Evolutionary conservation across 2,888 invertebrate genomes (phyloP).

Genomic region (Drosophila melanosoma): DNA sequence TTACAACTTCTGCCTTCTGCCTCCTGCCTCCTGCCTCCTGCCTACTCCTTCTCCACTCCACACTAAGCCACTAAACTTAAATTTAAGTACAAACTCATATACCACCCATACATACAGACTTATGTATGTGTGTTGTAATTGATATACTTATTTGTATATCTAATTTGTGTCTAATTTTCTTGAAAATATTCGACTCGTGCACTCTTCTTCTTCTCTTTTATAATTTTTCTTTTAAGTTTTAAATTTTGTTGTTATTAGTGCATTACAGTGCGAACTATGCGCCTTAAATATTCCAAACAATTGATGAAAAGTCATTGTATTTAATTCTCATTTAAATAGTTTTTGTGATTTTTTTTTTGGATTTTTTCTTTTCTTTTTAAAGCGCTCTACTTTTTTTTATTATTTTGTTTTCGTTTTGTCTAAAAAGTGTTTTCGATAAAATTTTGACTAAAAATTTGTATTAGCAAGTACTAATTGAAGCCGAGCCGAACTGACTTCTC

Average conservation of each 20-base stretch:
- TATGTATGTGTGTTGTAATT: neutral
- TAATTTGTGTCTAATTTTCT: conserved; percentile 14
- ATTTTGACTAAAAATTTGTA: conserved; percentile 84
- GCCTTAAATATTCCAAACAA: conserved; percentile 17
- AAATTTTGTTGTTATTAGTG: neutral
- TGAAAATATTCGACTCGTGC: conserved; percentile 24
- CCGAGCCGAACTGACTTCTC: conserved; percentile 41
- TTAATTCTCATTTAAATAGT: conserved; percentile 1
- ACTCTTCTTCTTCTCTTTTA: neutral
- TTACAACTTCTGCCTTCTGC: neutral
- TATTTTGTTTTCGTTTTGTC: conserved; percentile 61
- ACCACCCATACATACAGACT: neutral
- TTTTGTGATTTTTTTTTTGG: neutral
- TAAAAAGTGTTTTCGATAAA: conserved; percentile 73
- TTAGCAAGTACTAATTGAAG: conserved; percentile 68
- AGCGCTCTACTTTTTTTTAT: conserved; percentile 41
- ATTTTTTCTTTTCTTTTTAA: conserved; percentile 15
- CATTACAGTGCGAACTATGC: conserved; percentile 11
- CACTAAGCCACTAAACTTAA: neutral
- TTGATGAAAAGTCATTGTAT: conserved; percentile 13
- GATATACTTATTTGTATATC: neutral
- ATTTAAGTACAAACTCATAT: conserved; percentile 3
- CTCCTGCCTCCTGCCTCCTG: neutral
- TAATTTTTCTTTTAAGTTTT: neutral
- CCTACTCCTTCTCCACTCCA: neutral